Percentiles rank a stretch among this genome's conserved stretches.
These are phyloP conservation scores for Exaiptasia diaphana DNA, from an alignment of 64 coral and sea anemone genomes.

Conservation along the genomic window DNA sequence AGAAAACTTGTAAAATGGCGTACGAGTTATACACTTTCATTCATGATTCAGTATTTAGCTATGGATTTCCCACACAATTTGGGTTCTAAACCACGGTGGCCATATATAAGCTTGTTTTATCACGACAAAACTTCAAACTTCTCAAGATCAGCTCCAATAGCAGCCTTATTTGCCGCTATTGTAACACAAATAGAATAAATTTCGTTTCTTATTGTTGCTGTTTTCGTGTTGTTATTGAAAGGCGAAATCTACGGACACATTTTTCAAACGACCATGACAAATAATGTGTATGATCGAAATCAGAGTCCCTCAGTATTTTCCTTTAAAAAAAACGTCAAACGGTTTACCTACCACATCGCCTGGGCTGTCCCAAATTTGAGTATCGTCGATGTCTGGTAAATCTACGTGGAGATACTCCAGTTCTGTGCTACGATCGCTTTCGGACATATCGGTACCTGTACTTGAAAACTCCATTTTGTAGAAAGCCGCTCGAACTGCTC, in stretches of 20 bases:
- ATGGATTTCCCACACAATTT: too few species aligned
- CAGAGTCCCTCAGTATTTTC: neutral
- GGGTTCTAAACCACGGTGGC: too few species aligned
- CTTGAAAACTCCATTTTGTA: neutral
- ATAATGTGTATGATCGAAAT: neutral
- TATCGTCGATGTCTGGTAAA: neutral
- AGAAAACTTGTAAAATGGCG: neutral
- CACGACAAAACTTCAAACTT: too few species aligned
- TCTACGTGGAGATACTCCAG: neutral
- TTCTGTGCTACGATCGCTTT: neutral
- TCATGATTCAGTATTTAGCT: neutral
- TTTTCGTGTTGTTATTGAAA: neutral
- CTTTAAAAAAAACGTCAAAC: neutral
- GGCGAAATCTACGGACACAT: neutral
- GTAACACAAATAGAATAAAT: too few species aligned
- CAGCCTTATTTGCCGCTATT: too few species aligned
- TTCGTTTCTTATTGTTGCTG: too few species aligned
- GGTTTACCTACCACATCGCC: neutral
- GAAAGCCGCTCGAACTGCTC: neutral
- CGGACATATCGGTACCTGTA: neutral
- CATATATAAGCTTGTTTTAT: too few species aligned
- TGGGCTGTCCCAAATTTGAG: neutral
- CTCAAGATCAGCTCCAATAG: too few species aligned
- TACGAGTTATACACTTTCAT: neutral
- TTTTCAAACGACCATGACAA: neutral